Base-by-base conservation (phyloP, 2,113 vertebrate species). In the Dascyllus trimaculatus region DNA sequence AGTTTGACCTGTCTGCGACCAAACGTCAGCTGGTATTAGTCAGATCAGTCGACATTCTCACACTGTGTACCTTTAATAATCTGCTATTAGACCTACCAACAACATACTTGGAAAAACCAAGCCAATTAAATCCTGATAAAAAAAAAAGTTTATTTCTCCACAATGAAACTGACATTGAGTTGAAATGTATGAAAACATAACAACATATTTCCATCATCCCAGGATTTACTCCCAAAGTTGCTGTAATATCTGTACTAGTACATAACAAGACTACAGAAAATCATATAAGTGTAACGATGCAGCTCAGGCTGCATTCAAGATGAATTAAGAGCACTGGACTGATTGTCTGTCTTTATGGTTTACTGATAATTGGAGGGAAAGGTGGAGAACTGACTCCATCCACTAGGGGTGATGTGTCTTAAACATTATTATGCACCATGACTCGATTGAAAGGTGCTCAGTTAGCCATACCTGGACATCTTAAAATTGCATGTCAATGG, bases 11-110 rank as follows among this genome's bases (percentile, higher is more conserved):
- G 51, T 29, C 18, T 56, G 49, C 40, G 21, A 57, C 32, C 3
- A 11, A 14, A 67, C 70, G 46, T 46, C 32, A 24, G 35, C 25
- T 24, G 26, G 38, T 51, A 3, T 51, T 51, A 5, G 10, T 51
- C 19, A 51, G 19, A 9, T 18, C 52, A 13, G 29, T 83, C 21
- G 15, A 21, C 29, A 53, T 65, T 78, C 49, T 72, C 63, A 13
- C 18, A 62, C 25, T 63, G n/a, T 64, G 87, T 78, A 91, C 83
- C 75, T 71, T 43, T 4, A 82, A 64, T 14, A 82, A 67, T 25
- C 62, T 48, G 43, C 26, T 40, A 38, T 35, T 38, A 80, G 60
- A 61, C 43, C 40, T 21, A 66, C 22, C 14, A 63, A 51, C 29
- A 59, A 67, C 29, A 65, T 18, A 75, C 56, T 61, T 29, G 15